These are phyloP conservation scores for Saccostrea echinata DNA, from an alignment of 1,140 invertebrate genomes.

Conservation along the genomic window DNA sequence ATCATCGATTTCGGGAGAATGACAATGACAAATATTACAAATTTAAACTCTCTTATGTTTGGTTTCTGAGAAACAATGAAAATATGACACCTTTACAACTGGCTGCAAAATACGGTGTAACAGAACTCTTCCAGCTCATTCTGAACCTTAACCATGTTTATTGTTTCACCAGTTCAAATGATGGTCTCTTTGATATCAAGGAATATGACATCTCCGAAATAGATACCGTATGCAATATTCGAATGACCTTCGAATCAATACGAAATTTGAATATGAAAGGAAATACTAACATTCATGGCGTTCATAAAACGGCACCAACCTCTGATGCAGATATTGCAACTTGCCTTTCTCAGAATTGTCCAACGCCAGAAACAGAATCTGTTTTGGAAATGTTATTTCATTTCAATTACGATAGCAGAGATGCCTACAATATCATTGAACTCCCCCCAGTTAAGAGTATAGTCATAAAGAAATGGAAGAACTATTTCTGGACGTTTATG, in stretches of 20 bases:
- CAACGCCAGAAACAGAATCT: constrained; percentile 42
- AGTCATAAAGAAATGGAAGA: constrained; percentile 59
- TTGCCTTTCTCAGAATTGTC: neutral
- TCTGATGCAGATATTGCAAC: neutral
- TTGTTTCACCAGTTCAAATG: constrained; percentile 58
- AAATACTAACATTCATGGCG: neutral
- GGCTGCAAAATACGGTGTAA: constrained; percentile 61
- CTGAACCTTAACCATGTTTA: constrained; percentile 65
- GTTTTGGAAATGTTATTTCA: constrained; percentile 61
- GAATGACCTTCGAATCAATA: neutral
- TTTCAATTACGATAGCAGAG: constrained; percentile 25
- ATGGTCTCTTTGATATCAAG: constrained; percentile 67
- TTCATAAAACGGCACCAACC: neutral
- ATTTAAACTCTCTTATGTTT: constrained; percentile 38
- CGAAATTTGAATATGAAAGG: neutral
- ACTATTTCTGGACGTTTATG: constrained; percentile 51
- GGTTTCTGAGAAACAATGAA: constrained; percentile 66
- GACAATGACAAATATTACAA: neutral
- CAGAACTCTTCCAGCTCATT: constrained; percentile 61
- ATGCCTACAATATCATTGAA: constrained; percentile 58
- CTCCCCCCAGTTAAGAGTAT: constrained; percentile 55
- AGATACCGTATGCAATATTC: constrained; percentile 31
- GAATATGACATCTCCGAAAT: constrained; percentile 66
- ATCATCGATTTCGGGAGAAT: neutral
- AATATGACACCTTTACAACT: constrained; percentile 62